Conservation (phyloP, 2,888 invertebrate species). For the Scaptomyza flava region DNA sequence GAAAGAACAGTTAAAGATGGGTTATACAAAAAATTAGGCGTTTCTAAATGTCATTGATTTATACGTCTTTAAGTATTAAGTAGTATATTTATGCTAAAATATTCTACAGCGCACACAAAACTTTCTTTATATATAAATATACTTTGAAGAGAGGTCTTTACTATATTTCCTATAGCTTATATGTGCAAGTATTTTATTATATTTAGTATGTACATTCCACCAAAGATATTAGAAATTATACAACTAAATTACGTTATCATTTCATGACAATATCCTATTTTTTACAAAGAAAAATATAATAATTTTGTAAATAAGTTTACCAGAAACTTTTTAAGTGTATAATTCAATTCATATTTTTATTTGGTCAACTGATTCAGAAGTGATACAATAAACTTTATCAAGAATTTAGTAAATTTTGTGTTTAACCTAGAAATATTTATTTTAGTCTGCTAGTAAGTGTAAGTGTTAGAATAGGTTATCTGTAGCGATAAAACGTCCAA, state of each 20-base stretch:
- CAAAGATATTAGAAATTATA: neutral
- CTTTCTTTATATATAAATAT: too few species aligned
- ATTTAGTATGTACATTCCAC: neutral
- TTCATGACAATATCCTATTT: neutral
- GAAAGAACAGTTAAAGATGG: too few species aligned
- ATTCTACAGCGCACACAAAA: too few species aligned
- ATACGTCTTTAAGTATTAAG: too few species aligned
- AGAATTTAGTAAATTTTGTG: neutral
- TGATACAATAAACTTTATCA: neutral
- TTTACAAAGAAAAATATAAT: conserved; percentile 6
- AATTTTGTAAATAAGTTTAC: neutral
- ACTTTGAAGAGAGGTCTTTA: too few species aligned
- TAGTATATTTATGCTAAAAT: too few species aligned
- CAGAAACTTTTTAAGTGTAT: neutral
- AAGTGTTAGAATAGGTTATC: too few species aligned
- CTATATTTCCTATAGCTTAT: neutral
- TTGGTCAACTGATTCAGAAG: conserved; percentile 16
- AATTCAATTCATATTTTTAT: neutral
- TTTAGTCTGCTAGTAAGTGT: too few species aligned
- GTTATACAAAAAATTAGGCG: too few species aligned
- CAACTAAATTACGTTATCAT: neutral
- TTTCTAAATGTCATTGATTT: too few species aligned
- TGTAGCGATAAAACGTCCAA: too few species aligned
- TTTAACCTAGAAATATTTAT: neutral
- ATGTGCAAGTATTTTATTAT: too few species aligned